phyloP scores from a whole-genome alignment of 2,113 vertebrate genomes.

The Myiagra hebetior region DNA sequence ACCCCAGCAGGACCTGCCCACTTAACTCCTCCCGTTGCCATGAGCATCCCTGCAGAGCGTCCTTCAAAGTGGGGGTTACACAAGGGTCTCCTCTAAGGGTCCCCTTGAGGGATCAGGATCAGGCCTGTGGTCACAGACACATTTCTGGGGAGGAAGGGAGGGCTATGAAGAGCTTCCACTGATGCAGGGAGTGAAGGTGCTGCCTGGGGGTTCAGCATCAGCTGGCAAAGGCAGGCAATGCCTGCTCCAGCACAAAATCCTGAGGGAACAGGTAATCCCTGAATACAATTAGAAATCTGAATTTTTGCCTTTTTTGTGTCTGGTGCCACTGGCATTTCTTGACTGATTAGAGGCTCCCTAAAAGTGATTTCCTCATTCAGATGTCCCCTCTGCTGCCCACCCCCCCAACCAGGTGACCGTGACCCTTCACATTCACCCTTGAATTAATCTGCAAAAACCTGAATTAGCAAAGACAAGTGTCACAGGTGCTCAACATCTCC shows the following conservation, averaged over 20 bases:
- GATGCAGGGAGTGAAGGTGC: neutral
- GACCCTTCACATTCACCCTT: neutral
- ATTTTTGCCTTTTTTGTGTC: neutral
- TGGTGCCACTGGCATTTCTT: neutral
- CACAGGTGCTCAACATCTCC: neutral
- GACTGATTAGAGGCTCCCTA: neutral
- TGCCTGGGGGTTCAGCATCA: rapidly evolving
- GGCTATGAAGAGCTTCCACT: rapidly evolving
- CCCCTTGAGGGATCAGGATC: neutral
- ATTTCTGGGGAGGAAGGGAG: neutral
- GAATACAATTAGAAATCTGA: neutral
- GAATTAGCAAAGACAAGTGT: neutral
- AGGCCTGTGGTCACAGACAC: neutral
- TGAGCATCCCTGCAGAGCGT: neutral
- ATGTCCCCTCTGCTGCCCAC: neutral
- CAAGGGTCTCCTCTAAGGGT: neutral
- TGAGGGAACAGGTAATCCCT: neutral
- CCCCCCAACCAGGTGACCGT: neutral
- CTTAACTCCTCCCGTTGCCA: neutral
- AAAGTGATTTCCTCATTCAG: neutral
- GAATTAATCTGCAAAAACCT: neutral
- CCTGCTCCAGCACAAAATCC: neutral
- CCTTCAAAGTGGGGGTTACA: too few species aligned
- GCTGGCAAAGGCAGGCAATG: neutral
- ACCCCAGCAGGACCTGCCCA: neutral